Evolutionary conservation across 2,113 vertebrate genomes (phyloP).

Genomic region (Bolborhynchus lineola): DNA sequence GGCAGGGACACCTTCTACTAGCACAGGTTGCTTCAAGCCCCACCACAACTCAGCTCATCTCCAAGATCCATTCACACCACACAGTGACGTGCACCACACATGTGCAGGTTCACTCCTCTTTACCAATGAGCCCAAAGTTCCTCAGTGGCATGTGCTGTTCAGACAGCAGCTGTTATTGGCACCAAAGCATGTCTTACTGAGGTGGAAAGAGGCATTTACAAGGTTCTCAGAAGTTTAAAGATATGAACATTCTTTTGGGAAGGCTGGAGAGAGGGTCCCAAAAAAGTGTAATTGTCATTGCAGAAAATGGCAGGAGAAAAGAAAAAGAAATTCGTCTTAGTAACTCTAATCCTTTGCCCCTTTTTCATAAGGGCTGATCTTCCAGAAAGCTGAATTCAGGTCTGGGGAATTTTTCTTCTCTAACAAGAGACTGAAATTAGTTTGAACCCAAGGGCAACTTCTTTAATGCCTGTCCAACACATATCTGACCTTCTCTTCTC

Average conservation of each 20-base stretch:
- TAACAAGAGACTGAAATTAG: slow-evolving; percentile 25
- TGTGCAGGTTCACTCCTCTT: not conserved
- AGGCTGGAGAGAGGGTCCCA: not conserved
- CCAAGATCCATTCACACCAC: not conserved
- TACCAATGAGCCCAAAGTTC: not conserved
- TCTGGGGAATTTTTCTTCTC: not conserved
- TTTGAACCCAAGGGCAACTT: slow-evolving; percentile 56
- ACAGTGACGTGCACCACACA: accelerated
- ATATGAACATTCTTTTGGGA: not conserved
- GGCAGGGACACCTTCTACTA: not conserved
- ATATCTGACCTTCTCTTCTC: slow-evolving; percentile 12
- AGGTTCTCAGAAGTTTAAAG: not conserved
- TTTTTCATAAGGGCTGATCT: not conserved
- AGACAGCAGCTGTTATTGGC: not conserved
- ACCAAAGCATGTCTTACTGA: not conserved
- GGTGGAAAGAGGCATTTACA: not conserved
- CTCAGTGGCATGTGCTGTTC: not conserved
- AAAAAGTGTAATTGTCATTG: not conserved
- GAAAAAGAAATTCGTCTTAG: not conserved
- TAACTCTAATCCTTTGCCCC: not conserved
- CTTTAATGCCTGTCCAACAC: slow-evolving; percentile 37
- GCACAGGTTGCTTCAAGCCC: not conserved
- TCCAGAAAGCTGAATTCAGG: not conserved
- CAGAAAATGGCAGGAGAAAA: not conserved
- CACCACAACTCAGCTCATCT: not conserved